Evolutionary conservation across 2,888 invertebrate species (phyloP).

Genomic region (Eristalinus sepulchralis): DNA sequence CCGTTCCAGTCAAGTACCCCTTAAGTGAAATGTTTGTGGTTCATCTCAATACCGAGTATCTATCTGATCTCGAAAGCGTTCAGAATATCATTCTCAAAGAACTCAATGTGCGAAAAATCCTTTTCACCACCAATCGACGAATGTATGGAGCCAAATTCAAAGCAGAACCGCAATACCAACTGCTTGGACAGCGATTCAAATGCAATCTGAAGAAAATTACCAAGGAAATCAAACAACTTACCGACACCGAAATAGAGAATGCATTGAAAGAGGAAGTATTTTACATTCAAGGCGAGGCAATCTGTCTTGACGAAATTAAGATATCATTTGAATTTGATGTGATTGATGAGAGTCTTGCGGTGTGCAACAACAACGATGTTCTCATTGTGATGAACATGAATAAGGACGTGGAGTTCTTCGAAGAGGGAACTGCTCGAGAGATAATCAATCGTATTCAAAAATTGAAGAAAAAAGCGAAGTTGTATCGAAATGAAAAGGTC

Average conservation of each 20-base stretch:
- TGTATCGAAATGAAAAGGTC: conserved; percentile 86
- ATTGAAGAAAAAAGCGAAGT: conserved; percentile 92
- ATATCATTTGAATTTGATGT: conserved; percentile 82
- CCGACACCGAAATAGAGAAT: conserved; percentile 88
- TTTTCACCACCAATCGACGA: conserved; percentile 24
- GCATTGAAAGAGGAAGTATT: conserved; percentile 86
- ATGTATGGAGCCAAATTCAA: conserved; percentile 57
- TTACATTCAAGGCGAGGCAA: conserved; percentile 86
- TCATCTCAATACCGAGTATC: conserved; percentile 88
- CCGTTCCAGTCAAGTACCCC: conserved; percentile 96
- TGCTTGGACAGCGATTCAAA: conserved; percentile 36
- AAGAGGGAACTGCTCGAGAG: conserved; percentile 96
- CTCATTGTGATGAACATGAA: conserved; percentile 92
- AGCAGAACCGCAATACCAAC: conserved; percentile 47
- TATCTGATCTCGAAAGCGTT: conserved; percentile 88
- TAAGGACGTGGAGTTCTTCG: conserved; percentile 86
- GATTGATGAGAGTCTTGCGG: conserved; percentile 86
- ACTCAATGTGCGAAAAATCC: conserved; percentile 43
- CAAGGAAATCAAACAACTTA: conserved; percentile 87
- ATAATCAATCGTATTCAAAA: conserved; percentile 96
- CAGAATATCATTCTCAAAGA: conserved; percentile 89
- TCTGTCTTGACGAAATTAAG: conserved; percentile 88
- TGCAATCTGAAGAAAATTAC: conserved; percentile 90
- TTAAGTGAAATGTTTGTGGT: conserved; percentile 94
- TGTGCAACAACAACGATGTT: conserved; percentile 92